These are phyloP conservation scores for Fragum whitleyi DNA, from an alignment of 2,888 invertebrate species.

Conservation along the genomic window DNA sequence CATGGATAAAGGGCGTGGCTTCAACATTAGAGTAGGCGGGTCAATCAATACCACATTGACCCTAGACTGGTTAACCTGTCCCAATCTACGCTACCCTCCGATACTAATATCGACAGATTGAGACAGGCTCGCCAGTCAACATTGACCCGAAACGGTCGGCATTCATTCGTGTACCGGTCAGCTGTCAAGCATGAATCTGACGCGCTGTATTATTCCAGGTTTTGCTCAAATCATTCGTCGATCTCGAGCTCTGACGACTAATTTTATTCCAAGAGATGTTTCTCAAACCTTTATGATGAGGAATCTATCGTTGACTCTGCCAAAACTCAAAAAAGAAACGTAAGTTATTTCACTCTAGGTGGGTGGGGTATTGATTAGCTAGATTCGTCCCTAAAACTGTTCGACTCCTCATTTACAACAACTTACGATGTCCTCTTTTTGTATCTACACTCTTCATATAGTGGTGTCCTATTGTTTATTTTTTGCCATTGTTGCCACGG, in stretches of 20 bases:
- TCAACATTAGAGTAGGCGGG: no score
- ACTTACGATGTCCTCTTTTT: not conserved
- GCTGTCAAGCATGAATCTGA: conserved; percentile 30
- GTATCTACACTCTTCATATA: not conserved
- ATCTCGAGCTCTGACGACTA: conserved; percentile 58
- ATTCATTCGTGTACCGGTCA: not conserved
- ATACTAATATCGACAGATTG: no score
- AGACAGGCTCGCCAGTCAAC: no score
- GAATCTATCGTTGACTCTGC: conserved; percentile 66
- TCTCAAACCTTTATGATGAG: conserved; percentile 1
- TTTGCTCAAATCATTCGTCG: conserved; percentile 59
- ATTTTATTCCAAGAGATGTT: conserved; percentile 37
- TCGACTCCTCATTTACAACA: not conserved
- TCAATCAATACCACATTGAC: no score
- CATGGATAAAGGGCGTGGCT: no score
- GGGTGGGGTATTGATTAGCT: conserved; percentile 3
- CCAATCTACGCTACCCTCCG: no score
- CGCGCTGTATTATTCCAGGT: conserved; percentile 61
- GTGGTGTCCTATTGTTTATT: no score
- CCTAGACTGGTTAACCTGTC: no score
- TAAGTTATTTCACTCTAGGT: conserved; percentile 61
- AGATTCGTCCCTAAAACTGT: not conserved
- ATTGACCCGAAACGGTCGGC: not conserved
- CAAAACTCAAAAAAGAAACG: conserved; percentile 75
- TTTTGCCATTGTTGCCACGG: no score